Base-by-base conservation (phyloP, 2,888 invertebrate genomes). In the Yponomeuta cagnagella region DNA sequence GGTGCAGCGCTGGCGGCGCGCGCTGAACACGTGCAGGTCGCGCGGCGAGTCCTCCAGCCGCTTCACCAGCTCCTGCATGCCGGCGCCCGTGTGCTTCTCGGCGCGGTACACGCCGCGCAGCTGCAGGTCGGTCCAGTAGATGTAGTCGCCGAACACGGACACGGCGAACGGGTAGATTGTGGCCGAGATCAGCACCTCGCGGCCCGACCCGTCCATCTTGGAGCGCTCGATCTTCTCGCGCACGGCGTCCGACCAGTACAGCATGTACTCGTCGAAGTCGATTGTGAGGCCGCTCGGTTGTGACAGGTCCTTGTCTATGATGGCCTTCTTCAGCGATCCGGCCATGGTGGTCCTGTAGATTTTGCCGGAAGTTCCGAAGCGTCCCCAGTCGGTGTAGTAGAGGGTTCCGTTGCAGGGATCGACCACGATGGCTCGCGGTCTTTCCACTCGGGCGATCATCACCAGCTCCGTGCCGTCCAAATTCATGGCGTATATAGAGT, bases 221-320 rank as follows among this genome's bases (percentile, higher is more conserved):
- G 98, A 95, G 52, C 98, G 93, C 88, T 99, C 99, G 74, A 99
- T 99, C 84, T 98, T 98, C 82, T 99, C 98, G 33, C 97, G 93
- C 0, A 98, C 97, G 0, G 98, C 98, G 85, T 99, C 99, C 0
- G 99, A 98, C 99, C 99, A 99, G 82, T 99, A 99, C 0, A 97
- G 85, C 94, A 96, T 97, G 48, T 95, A 94, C 68, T 99, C 98
- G 10, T 98, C 97, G 79, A 97, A 98, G 86, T 99, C 99, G 63
- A 99, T 96, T 0, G 98, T 97, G 69, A 99, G 88, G 1, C 99
- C 99, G 75, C 98, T 98, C 0, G 99, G 99, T 85, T 99, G 98
- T 0, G 98, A 97, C 15, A 99, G 88, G 77, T 98, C 97, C 77
- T 96, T 96, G 75, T 97, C 96, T 3, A 99, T 95, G 33, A 99